These are phyloP conservation scores for Gallinago stenura DNA, from an alignment of 2,797 vertebrate genomes.

Conservation along the genomic window DNA sequence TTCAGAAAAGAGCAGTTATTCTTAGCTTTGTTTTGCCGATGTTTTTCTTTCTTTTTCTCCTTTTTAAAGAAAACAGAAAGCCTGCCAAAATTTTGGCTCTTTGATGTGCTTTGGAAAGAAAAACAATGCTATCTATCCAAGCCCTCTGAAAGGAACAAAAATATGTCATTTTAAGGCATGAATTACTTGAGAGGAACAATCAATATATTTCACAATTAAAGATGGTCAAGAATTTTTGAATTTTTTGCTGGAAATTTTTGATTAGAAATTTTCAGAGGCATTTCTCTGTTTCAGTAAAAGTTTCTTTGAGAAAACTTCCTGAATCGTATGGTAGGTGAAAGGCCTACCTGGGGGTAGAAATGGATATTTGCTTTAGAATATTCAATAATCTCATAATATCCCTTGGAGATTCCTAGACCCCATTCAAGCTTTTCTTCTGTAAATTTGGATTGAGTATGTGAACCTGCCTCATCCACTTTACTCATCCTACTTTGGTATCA, in stretches of 20 bases:
- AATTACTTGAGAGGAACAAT: slow-evolving; percentile 44
- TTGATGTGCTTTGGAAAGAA: slow-evolving; percentile 74
- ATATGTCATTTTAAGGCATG: slow-evolving; percentile 46
- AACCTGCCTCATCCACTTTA: background rate
- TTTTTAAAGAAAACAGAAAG: slow-evolving; percentile 54
- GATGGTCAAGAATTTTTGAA: background rate
- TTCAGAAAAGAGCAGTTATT: slow-evolving; percentile 70
- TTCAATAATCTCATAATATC: background rate
- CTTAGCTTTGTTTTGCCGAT: slow-evolving; percentile 61
- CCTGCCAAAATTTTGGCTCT: slow-evolving; percentile 61
- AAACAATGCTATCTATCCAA: slow-evolving; percentile 68
- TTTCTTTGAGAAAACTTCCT: background rate
- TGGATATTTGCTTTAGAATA: background rate
- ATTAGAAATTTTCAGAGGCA: background rate
- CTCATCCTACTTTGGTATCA: background rate
- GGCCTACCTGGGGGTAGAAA: background rate
- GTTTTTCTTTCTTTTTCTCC: slow-evolving; percentile 42
- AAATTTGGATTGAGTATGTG: background rate
- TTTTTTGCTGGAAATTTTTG: background rate
- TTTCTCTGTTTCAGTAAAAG: background rate
- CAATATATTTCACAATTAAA: slow-evolving; percentile 26
- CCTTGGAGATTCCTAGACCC: background rate
- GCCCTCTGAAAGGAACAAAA: slow-evolving; percentile 53
- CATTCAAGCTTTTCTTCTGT: background rate
- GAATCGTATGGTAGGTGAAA: background rate